Conservation (phyloP, 2,888 invertebrate genomes). For the Ochropacha duplaris region DNA sequence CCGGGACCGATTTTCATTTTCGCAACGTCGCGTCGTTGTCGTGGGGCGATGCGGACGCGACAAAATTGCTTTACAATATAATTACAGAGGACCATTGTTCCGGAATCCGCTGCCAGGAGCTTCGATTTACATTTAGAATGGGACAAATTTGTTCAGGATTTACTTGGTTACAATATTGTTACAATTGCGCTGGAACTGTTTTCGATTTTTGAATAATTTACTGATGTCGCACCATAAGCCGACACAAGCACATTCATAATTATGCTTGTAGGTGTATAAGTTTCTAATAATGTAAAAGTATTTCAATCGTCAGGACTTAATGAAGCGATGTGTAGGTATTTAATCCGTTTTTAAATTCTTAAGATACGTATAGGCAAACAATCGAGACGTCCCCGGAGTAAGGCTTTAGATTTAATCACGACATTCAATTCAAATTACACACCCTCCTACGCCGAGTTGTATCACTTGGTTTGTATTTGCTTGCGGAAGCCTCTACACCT, state of each 20-base stretch:
- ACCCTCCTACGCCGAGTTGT: background rate
- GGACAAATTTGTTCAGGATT: constrained; percentile 42
- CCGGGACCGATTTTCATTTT: constrained; percentile 60
- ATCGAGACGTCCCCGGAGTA: background rate
- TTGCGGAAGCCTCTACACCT: background rate
- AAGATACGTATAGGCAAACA: background rate
- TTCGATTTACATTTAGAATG: constrained; percentile 73
- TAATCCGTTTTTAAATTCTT: background rate
- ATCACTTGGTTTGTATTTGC: background rate
- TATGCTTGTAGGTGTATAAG: background rate
- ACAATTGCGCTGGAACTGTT: constrained; percentile 20
- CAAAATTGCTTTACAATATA: constrained; percentile 77
- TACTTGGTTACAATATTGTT: constrained; percentile 34
- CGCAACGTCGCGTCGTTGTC: constrained; percentile 32
- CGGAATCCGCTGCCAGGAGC: constrained; percentile 46
- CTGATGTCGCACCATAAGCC: background rate
- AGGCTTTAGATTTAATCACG: no score
- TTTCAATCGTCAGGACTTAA: background rate
- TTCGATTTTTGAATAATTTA: constrained; percentile 4
- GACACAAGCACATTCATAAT: background rate
- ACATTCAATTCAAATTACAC: background rate
- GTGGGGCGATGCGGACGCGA: constrained; percentile 37
- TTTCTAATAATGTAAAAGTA: background rate
- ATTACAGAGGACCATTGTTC: constrained; percentile 69
- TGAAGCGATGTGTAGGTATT: background rate